Conservation (phyloP, 2,797 vertebrate genomes). For the Chelidonichthys spinosus region DNA sequence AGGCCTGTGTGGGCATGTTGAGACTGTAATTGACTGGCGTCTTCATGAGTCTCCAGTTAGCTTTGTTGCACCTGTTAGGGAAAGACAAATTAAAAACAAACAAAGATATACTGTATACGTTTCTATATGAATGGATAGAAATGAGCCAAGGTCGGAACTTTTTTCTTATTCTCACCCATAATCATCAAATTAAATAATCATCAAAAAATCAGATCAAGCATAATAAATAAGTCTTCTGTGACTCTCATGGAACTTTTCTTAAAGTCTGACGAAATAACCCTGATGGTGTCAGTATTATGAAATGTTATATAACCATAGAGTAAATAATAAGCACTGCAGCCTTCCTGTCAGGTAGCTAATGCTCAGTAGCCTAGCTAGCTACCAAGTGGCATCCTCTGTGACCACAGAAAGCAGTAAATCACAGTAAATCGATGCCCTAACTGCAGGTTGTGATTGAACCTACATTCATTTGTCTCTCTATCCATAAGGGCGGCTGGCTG, state of each 20-base stretch:
- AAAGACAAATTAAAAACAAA: not conserved
- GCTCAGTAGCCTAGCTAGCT: not conserved
- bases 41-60: fast-evolving
- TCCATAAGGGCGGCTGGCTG: constrained; percentile 19
- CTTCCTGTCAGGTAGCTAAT: not conserved
- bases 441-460: constrained; percentile 11
- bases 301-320: not conserved
- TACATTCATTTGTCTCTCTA: constrained; percentile 16
- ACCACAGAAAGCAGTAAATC: not conserved
- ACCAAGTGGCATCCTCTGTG: not conserved
- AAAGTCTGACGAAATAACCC: not conserved
- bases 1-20: too few species aligned
- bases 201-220: too few species aligned
- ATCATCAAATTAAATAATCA: too few species aligned
- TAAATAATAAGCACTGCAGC: too few species aligned
- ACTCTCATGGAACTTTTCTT: not conserved
- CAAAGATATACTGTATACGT: too few species aligned
- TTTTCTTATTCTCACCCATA: too few species aligned
- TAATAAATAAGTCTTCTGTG: not conserved
- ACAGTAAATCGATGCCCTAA: not conserved
- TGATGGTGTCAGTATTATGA: not conserved
- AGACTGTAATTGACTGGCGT: not conserved
- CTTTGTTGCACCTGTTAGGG: not conserved
- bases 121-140: too few species aligned
- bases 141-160: too few species aligned